Conservation (phyloP, 2,113 vertebrate species). For the Bubo bubo region DNA sequence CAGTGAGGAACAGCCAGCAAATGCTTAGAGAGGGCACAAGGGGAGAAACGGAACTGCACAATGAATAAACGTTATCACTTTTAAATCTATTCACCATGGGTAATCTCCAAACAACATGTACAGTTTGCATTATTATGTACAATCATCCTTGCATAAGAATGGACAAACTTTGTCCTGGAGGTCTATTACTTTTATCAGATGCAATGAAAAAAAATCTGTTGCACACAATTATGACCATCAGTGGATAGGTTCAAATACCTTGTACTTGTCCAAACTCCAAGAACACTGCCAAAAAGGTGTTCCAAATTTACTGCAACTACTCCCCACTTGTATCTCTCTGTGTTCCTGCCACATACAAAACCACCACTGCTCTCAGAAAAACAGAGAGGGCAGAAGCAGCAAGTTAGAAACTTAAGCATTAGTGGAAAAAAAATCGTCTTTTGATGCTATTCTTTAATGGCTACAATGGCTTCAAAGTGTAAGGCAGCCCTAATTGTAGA, state of each 20-base stretch:
- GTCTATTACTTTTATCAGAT: neutral
- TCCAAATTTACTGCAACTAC: neutral
- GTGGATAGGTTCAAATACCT: neutral
- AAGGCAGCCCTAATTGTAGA: neutral
- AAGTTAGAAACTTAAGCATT: neutral
- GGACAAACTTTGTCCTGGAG: neutral
- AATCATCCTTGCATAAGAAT: neutral
- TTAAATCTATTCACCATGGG: neutral
- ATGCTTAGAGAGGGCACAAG: neutral
- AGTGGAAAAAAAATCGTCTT: neutral
- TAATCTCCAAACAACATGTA: neutral
- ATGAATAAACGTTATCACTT: neutral
- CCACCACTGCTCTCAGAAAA: neutral
- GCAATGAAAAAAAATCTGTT: neutral
- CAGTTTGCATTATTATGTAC: neutral
- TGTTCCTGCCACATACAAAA: neutral
- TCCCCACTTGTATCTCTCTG: neutral
- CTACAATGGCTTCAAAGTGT: neutral
- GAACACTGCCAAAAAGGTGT: rapidly evolving
- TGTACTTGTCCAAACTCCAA: neutral
- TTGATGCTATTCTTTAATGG: neutral
- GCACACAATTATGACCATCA: neutral
- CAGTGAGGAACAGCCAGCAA: neutral
- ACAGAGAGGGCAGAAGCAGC: neutral
- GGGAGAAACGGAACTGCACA: neutral